phyloP scores from a whole-genome alignment of 2,113 vertebrate species.

The Mormyrus iriodes region DNA sequence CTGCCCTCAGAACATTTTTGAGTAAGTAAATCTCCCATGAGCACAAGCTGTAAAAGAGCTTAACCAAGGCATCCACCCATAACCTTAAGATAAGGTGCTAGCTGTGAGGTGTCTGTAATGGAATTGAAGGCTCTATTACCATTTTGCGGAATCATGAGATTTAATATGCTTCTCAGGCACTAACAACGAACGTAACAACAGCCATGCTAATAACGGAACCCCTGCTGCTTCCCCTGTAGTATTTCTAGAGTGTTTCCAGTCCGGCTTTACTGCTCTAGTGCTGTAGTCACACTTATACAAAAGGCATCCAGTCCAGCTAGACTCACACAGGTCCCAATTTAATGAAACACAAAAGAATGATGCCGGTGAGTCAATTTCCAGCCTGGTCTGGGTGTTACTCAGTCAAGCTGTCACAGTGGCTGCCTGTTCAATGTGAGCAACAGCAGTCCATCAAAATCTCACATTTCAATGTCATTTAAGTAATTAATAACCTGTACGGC shows the following conservation, averaged over 20 bases:
- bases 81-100: not conserved
- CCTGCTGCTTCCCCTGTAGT: not conserved
- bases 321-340: not conserved
- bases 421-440: slow-evolving; percentile 23
- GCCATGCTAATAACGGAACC: not conserved
- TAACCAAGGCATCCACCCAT: not conserved
- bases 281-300: not conserved
- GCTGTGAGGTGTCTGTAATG: not conserved
- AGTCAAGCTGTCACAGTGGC: slow-evolving; percentile 22
- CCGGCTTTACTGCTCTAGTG: not conserved
- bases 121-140: not conserved
- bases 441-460: slow-evolving; percentile 20
- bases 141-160: not conserved
- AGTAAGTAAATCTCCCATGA: not conserved
- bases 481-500: slow-evolving; percentile 31
- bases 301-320: not conserved
- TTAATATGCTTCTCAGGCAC: not conserved
- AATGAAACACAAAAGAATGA: not conserved
- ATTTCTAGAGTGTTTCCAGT: not conserved
- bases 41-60: not conserved
- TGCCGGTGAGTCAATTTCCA: not conserved
- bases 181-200: not conserved
- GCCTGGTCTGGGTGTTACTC: not conserved
- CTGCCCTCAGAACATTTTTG: too few relatives aligned
- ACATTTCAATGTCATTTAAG: slow-evolving; percentile 33